These are phyloP conservation scores for Oxyteleia sp. DNA, from an alignment of 2,888 invertebrate species.

Conservation along the genomic window DNA sequence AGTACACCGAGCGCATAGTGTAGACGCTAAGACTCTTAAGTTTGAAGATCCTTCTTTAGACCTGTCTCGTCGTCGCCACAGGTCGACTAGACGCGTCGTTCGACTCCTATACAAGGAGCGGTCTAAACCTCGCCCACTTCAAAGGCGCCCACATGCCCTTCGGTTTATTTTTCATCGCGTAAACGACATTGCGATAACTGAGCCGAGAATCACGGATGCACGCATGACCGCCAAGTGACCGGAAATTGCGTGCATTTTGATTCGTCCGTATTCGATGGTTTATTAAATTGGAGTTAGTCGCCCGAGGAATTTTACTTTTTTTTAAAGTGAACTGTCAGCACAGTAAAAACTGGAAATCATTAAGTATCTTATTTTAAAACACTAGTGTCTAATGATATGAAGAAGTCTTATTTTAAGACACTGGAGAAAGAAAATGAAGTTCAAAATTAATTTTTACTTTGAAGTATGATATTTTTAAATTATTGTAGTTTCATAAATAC, in stretches of 20 bases:
- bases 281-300: constrained; percentile 29
- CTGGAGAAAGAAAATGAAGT: too few species aligned
- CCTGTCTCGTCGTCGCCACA: constrained; percentile 36
- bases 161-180: constrained; percentile 48
- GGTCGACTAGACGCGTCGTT: constrained; percentile 46
- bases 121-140: constrained; percentile 68
- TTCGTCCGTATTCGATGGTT: constrained; percentile 31
- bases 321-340: too few species aligned
- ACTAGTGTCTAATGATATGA: too few species aligned
- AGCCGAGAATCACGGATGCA: constrained; percentile 62
- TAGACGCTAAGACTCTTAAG: not conserved
- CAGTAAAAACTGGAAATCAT: too few species aligned
- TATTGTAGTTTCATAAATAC: too few species aligned
- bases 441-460: too few species aligned
- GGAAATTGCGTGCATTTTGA: constrained; percentile 55
- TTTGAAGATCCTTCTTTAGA: constrained; percentile 57
- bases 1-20: not conserved
- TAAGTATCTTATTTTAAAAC: too few species aligned
- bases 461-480: too few species aligned
- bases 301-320: constrained; percentile 39
- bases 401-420: too few species aligned
- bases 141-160: constrained; percentile 64
- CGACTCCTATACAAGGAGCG: constrained; percentile 66
- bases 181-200: constrained; percentile 55
- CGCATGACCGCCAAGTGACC: constrained; percentile 68